These are phyloP conservation scores for Heteropelma amictum DNA, from an alignment of 2,888 invertebrate species.

Conservation along the genomic window DNA sequence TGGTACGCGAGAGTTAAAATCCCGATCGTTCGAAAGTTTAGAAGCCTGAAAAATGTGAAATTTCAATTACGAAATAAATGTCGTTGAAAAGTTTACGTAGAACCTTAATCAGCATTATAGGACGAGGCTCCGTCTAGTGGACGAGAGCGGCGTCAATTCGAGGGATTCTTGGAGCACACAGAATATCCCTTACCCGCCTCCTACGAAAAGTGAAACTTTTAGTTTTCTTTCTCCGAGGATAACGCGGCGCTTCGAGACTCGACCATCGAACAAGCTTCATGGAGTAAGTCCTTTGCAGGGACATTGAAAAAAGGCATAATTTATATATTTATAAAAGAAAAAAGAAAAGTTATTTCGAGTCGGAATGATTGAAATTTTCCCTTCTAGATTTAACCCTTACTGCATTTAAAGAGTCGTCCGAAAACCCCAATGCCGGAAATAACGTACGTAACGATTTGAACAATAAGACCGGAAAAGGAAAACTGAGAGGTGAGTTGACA, in stretches of 20 bases:
- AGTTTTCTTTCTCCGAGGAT: too few species aligned
- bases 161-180: not conserved
- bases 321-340: not conserved
- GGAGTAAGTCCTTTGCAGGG: not conserved
- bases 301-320: not conserved
- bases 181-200: too few species aligned
- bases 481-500: not conserved
- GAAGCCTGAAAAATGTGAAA: not conserved
- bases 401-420: not conserved
- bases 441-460: not conserved
- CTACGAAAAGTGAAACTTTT: not conserved
- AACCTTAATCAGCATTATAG: constrained; percentile 2
- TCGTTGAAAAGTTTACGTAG: not conserved
- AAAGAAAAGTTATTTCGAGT: not conserved
- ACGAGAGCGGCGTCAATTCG: not conserved
- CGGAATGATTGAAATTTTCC: constrained; percentile 5
- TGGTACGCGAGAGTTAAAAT: not conserved
- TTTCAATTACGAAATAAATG: not conserved
- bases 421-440: not conserved
- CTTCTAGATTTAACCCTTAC: not conserved
- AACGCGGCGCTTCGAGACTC: too few species aligned
- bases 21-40: not conserved
- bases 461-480: not conserved
- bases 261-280: too few species aligned
- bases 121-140: not conserved